Conservation (phyloP, 1,140 invertebrate genomes). For the Diorhabda elongata region DNA sequence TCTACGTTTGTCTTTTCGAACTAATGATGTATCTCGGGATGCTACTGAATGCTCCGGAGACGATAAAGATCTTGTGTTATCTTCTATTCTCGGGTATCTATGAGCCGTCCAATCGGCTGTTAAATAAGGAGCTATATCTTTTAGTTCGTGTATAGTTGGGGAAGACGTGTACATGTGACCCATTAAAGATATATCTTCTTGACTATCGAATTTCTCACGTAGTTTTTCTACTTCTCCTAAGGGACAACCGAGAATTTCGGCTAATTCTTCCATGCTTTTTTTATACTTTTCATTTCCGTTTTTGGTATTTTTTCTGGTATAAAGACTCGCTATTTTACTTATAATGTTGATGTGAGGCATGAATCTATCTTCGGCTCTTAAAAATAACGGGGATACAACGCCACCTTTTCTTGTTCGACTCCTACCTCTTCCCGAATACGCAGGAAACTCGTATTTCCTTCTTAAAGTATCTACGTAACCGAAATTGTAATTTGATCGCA, state of each 20-base stretch:
- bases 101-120: constrained; percentile 74
- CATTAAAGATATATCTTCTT: constrained; percentile 59
- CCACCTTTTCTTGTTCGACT: constrained; percentile 53
- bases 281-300: constrained; percentile 40
- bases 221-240: constrained; percentile 66
- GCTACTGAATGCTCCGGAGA: constrained; percentile 50
- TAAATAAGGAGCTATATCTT: constrained; percentile 72
- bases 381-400: constrained; percentile 54
- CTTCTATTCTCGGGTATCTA: constrained; percentile 61
- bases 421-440: constrained; percentile 46
- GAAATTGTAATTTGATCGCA: constrained; percentile 48
- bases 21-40: constrained; percentile 37
- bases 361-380: constrained; percentile 64
- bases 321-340: constrained; percentile 71
- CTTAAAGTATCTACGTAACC: constrained; percentile 57
- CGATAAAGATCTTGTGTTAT: constrained; percentile 60
- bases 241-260: constrained; percentile 48
- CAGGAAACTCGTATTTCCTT: constrained; percentile 55
- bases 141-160: constrained; percentile 70
- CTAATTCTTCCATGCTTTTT: constrained; percentile 45
- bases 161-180: constrained; percentile 78
- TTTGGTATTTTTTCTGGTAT: constrained; percentile 38
- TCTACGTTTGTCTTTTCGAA: constrained; percentile 39
- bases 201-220: constrained; percentile 63
- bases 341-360: constrained; percentile 88